Base-by-base conservation (phyloP, 92 coral and sea anemone genomes). In the Bergia puertoricense region DNA sequence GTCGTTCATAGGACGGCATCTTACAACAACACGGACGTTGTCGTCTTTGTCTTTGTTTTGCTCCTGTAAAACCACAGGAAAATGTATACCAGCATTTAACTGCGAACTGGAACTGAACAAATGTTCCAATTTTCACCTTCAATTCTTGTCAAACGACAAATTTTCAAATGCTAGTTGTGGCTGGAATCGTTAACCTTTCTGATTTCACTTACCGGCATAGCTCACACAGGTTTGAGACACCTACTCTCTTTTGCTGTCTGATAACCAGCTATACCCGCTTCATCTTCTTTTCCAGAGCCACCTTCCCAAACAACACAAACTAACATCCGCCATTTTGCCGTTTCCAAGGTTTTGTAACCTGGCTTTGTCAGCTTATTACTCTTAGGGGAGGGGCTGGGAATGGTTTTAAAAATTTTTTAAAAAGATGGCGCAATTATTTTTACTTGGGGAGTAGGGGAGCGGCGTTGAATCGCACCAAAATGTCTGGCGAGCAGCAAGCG, bases 1-100 rank as follows among this genome's bases (percentile, higher is more conserved):
- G 48, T 92, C 94, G 90, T 96, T 97, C 93, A 97, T 91, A 79
- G 99, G 99, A 88, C 99, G 99, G 83, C 99, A 97, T 91, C 99
- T 88, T 0, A 97, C 99, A 51, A 97, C 99, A n/a, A 97, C 99
- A 62, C 99, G 96, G 44, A 97, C 99, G 84, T 97, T 97, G 77
- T 97, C 97, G 80, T 91, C 92, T 11, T 93, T 92, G 43, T 92
- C 88, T 88, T 96, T 59, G 68, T 20, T 93, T 44, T 90, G 91
- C 91, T 95, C 85, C 78, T 76, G 44, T 30, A 87, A 59, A 10
- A 22, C 43, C 42, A 80, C 40, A 57, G 38, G 41, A 13, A 48
- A 50, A 54, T 30, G 30, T 30, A 46, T 46, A 46, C 50, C 0
- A 46, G 8, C 5, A 46, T 46, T 0, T 46, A 46, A 46, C 0